Evolutionary conservation across 2,113 vertebrate genomes (phyloP).

Genomic region (Columba livia): DNA sequence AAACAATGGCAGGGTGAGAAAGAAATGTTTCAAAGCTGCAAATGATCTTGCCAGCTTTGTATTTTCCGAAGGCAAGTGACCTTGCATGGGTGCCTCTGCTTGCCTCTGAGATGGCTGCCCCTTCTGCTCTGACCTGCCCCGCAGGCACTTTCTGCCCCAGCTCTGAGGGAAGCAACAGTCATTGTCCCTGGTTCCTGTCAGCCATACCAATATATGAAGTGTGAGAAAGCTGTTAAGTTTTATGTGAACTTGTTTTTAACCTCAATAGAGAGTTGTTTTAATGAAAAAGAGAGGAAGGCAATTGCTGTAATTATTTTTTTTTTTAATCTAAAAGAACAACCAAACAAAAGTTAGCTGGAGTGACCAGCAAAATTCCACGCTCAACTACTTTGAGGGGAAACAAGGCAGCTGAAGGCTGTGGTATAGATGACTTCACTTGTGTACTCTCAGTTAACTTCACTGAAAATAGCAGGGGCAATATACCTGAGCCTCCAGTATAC

Average conservation of each 20-base stretch:
- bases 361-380: neutral
- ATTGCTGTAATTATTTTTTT: neutral
- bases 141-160: no score
- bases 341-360: neutral
- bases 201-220: rapidly evolving
- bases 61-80: neutral
- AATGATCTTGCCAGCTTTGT: rapidly evolving
- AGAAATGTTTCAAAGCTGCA: neutral
- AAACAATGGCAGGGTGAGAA: neutral
- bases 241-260: neutral
- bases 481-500: neutral
- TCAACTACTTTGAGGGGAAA: neutral
- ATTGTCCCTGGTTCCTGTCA: rapidly evolving
- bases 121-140: no score
- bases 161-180: rapidly evolving
- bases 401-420: neutral
- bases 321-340: neutral
- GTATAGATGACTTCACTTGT: neutral
- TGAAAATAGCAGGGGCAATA: neutral
- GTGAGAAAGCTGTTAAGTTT: neutral
- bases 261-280: neutral
- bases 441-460: neutral
- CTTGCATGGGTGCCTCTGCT: neutral
- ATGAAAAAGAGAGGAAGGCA: neutral
- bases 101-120: rapidly evolving